Conservation (phyloP, 2,888 invertebrate species). For the Strigamia maritima region DNA sequence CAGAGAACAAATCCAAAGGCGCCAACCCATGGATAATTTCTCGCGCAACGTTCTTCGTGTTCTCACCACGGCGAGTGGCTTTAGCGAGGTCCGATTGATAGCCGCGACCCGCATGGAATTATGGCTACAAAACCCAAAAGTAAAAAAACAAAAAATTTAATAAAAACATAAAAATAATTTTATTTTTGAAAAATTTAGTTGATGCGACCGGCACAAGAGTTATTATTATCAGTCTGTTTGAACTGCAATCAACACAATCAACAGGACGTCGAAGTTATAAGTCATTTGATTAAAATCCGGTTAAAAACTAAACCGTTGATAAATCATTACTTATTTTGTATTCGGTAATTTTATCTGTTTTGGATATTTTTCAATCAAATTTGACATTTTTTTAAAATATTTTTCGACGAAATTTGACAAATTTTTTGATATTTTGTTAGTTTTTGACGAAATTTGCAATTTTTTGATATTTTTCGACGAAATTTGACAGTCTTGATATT, state of each 20-base stretch:
- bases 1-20: slow-evolving; percentile 78
- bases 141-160: slow-evolving; percentile 1
- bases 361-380: too few relatives aligned
- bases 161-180: background rate
- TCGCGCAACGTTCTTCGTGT: slow-evolving; percentile 84
- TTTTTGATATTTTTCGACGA: too few relatives aligned
- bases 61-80: slow-evolving; percentile 78
- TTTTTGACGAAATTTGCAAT: too few relatives aligned
- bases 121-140: slow-evolving; percentile 89
- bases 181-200: slow-evolving; percentile 57
- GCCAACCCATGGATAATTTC: slow-evolving; percentile 73
- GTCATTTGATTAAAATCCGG: slow-evolving; percentile 81
- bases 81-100: slow-evolving; percentile 76
- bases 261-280: slow-evolving; percentile 65
- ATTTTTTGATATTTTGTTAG: background rate
- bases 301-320: slow-evolving; percentile 90
- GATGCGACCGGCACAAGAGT: slow-evolving; percentile 84
- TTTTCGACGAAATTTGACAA: background rate
- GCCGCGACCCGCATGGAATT: slow-evolving; percentile 79
- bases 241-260: slow-evolving; percentile 70
- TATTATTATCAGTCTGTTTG: slow-evolving; percentile 82
- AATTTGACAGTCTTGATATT: too few relatives aligned
- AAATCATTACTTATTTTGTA: slow-evolving; percentile 80
- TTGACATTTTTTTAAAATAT: too few relatives aligned
- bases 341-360: slow-evolving; percentile 62